Conservation (phyloP, 2,797 vertebrate species). For the Parambassis ranga region DNA sequence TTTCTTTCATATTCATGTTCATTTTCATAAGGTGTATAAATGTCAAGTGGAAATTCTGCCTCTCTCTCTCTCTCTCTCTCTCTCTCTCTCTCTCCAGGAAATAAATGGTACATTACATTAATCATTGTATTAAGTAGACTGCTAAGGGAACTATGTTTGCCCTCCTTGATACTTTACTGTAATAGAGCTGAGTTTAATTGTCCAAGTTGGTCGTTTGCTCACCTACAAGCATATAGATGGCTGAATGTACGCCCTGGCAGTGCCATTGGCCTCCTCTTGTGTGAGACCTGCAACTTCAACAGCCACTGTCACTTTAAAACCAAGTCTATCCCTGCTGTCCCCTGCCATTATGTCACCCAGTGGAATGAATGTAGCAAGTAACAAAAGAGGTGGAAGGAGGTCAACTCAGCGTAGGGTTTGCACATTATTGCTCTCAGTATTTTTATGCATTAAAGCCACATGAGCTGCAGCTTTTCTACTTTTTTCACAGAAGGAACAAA, state of each 20-base stretch:
- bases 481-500: neutral
- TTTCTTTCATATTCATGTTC: neutral
- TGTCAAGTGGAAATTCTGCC: neutral
- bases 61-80: slow-evolving; percentile 21
- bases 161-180: slow-evolving; percentile 51
- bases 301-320: slow-evolving; percentile 61
- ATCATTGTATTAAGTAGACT: slow-evolving; percentile 55
- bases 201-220: slow-evolving; percentile 31
- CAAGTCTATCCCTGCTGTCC: slow-evolving; percentile 54
- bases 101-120: slow-evolving; percentile 54
- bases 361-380: slow-evolving; percentile 51
- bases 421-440: slow-evolving; percentile 33
- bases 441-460: slow-evolving; percentile 17
- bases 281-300: slow-evolving; percentile 29
- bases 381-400: slow-evolving; percentile 63
- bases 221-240: slow-evolving; percentile 41
- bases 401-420: slow-evolving; percentile 61
- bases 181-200: slow-evolving; percentile 58
- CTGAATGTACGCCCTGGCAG: slow-evolving; percentile 16
- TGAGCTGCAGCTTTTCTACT: neutral
- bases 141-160: slow-evolving; percentile 25
- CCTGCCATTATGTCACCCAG: slow-evolving; percentile 60
- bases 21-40: neutral
- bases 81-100: slow-evolving; percentile 21
- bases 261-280: slow-evolving; percentile 4